Evolutionary conservation across 2,888 invertebrate species (phyloP).

Genomic region (Nomada fucata): DNA sequence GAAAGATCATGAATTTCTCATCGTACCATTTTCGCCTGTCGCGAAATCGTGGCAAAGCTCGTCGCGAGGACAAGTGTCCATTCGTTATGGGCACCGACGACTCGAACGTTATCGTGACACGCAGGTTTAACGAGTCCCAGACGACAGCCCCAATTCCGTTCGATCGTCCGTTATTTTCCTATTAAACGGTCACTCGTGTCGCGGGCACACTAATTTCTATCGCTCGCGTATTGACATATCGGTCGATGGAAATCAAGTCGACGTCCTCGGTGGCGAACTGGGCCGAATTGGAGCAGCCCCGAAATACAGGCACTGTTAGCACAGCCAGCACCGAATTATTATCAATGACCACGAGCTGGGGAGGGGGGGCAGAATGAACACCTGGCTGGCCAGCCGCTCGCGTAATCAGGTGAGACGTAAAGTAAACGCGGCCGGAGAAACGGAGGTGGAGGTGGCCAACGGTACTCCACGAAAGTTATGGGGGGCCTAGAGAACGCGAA

Average conservation of each 20-base stretch:
- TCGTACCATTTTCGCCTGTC: background rate
- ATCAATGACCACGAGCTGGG: conserved; percentile 29
- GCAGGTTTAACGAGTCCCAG: background rate
- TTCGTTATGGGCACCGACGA: conserved; percentile 1
- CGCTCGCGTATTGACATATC: conserved; percentile 35
- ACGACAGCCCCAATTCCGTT: background rate
- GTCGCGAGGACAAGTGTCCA: background rate
- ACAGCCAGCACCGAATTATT: conserved; percentile 29
- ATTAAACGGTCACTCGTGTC: conserved; percentile 20
- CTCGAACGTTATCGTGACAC: too few relatives aligned
- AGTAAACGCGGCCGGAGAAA: conserved; percentile 25
- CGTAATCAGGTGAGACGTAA: conserved; percentile 22
- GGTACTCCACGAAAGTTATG: conserved; percentile 50
- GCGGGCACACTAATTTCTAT: conserved; percentile 43
- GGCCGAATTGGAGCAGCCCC: background rate
- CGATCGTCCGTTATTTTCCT: conserved; percentile 27
- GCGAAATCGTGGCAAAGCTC: background rate
- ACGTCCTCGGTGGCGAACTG: conserved; percentile 6
- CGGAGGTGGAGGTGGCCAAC: background rate
- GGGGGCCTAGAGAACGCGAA: conserved; percentile 42
- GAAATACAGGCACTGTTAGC: conserved; percentile 20
- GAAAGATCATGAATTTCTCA: conserved; percentile 2
- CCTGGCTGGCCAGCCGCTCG: background rate
- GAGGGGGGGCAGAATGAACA: background rate
- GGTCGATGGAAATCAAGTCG: conserved; percentile 44